phyloP scores from a whole-genome alignment of 2,888 invertebrate species.

The Agapostemon virescens region DNA sequence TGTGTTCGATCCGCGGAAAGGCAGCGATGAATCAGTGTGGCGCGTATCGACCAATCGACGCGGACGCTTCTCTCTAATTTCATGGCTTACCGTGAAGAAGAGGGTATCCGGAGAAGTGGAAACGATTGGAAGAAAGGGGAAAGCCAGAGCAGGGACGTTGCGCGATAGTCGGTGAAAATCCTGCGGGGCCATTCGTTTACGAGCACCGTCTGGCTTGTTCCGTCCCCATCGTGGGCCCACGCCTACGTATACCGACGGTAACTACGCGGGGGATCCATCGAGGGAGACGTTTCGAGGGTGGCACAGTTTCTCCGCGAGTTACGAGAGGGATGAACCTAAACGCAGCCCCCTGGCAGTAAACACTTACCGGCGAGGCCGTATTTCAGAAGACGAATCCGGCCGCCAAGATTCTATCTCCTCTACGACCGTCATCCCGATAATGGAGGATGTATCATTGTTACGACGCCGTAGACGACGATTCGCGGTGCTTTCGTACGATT shows the following conservation, averaged over 20 bases:
- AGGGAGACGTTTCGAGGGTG: constrained; percentile 50
- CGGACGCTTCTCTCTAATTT: constrained; percentile 63
- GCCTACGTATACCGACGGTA: constrained; percentile 22
- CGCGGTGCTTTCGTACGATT: not conserved
- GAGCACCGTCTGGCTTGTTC: constrained; percentile 62
- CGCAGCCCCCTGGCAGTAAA: constrained; percentile 67
- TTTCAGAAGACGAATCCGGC: constrained; percentile 63
- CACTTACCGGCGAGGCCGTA: constrained; percentile 69
- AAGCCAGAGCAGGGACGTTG: not conserved
- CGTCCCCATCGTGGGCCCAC: constrained; percentile 46
- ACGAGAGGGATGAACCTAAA: constrained; percentile 48
- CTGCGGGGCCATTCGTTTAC: constrained; percentile 64
- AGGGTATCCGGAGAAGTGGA: constrained; percentile 12
- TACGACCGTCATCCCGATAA: constrained; percentile 38
- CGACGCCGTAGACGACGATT: constrained; percentile 11
- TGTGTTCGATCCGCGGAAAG: constrained; percentile 37
- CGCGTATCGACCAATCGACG: constrained; percentile 55
- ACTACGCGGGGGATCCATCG: constrained; percentile 39
- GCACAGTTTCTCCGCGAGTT: constrained; percentile 55
- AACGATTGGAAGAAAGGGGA: constrained; percentile 1
- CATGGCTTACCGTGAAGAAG: constrained; percentile 57
- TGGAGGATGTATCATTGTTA: constrained; percentile 34
- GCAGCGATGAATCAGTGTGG: constrained; percentile 56
- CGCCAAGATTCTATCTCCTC: constrained; percentile 58
- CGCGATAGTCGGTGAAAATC: constrained; percentile 57